Base-by-base conservation (phyloP, 35 echinoderm and acorn worm genomes). In the Strongylocentrotus purpuratus region DNA sequence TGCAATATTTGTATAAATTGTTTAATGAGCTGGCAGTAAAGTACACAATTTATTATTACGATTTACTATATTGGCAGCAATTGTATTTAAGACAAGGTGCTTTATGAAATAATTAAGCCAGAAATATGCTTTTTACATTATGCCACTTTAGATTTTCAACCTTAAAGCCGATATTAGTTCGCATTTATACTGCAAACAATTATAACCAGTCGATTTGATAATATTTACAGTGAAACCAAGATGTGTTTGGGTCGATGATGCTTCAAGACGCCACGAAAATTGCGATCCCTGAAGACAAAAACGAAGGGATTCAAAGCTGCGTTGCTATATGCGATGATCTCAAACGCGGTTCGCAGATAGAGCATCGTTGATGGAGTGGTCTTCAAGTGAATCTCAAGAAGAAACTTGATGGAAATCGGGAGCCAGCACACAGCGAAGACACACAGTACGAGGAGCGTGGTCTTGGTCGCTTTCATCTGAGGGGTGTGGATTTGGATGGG, bases 381-480 rank as follows among this genome's bases (percentile, higher is more conserved):
- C 20, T 46, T 86, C 11, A 89, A 2, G 13, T 46, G 86, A 4
- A 47, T 48, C 85, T 89, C 94, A 4, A 95, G 71, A 47, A 50
- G 32, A 86, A 95, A 95, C 33, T 95, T 95, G 11, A 89, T 35
- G 0, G 94, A 87, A 33, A 95, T 89, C 13, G 94, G 85, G 1
- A 95, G 65, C 94, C 94, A 95, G 31, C 94, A 95, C 9, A 46
- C 61, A 9, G 61, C 94, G 45, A 95, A 95, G 32, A 46, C 94
- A 33, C 94, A 61, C 0, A 95, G 94, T 28, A 95, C 85, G 78
- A 95, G 65, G 31, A 85, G 61, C 13, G 94, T 95, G 7, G 94
- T 95, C 45, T 33, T 95, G 33, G 94, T 95, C 32, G 94, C 94
- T 85, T 95, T 95, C 94, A 95, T 86, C 70, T 95, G 94, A 70